These are phyloP conservation scores for Pipra filicauda DNA, from an alignment of 2,113 vertebrate genomes.

Conservation along the genomic window DNA sequence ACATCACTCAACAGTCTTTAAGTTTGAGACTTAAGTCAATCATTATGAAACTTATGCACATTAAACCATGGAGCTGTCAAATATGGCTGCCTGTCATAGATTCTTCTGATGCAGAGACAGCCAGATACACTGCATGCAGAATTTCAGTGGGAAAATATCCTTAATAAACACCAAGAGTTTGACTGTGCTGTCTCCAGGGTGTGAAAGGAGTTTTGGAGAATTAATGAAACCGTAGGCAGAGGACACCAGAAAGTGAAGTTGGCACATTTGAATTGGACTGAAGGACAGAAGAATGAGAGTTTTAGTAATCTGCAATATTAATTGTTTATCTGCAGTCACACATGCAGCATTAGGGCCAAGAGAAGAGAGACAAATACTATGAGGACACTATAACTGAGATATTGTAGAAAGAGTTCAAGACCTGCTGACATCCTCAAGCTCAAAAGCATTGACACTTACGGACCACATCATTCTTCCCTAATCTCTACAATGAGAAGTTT, in stretches of 20 bases:
- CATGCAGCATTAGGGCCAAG: not conserved
- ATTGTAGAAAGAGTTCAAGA: not conserved
- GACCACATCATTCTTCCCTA: not conserved
- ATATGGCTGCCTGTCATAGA: not conserved
- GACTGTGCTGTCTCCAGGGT: not conserved
- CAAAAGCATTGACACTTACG: not conserved
- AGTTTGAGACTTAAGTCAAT: not conserved
- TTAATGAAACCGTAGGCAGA: not conserved
- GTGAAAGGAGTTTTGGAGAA: not conserved
- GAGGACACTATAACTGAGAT: not conserved
- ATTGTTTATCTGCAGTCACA: not conserved
- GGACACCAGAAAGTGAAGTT: not conserved
- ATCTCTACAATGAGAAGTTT: not conserved
- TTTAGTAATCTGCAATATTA: not conserved
- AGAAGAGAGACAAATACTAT: not conserved
- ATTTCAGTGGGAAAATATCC: not conserved
- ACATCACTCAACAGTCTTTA: not conserved
- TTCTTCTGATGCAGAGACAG: not conserved
- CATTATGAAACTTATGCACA: not conserved
- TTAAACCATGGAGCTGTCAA: conserved; percentile 15
- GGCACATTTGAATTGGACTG: not conserved
- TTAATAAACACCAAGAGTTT: not conserved
- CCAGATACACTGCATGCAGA: not conserved
- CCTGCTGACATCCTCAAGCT: not conserved
- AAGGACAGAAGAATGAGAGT: not conserved